These are phyloP conservation scores for Cryptus viduatorius DNA, from an alignment of 2,888 invertebrate species.

Conservation along the genomic window DNA sequence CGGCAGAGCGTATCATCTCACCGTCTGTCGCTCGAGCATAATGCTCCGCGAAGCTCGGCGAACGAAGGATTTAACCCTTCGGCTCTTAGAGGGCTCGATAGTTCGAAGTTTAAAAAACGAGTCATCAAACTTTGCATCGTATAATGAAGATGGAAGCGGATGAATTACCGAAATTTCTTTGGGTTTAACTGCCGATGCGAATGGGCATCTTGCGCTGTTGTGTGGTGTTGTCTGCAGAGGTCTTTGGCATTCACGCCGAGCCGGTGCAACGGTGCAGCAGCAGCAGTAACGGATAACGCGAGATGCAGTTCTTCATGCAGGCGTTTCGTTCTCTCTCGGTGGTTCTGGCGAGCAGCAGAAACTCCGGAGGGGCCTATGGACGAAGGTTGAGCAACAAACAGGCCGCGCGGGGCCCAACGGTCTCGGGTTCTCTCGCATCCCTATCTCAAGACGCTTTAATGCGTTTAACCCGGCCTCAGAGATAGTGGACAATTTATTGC, in stretches of 20 bases:
- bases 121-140: not conserved
- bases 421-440: slow-evolving; percentile 69
- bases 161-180: not conserved
- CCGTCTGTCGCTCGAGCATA: slow-evolving; percentile 78
- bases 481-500: slow-evolving; percentile 84
- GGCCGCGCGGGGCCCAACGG: slow-evolving; percentile 75
- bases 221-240: too few species aligned
- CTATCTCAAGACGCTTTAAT: slow-evolving; percentile 84
- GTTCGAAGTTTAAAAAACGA: not conserved
- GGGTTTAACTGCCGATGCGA: too few species aligned
- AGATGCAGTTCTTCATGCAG: slow-evolving; percentile 76
- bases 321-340: slow-evolving; percentile 8
- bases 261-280: slow-evolving; percentile 49
- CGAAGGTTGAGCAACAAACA: slow-evolving; percentile 82
- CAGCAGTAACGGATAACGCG: slow-evolving; percentile 71
- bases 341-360: slow-evolving; percentile 42
- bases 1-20: slow-evolving; percentile 57
- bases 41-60: slow-evolving; percentile 69
- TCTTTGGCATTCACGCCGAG: too few species aligned
- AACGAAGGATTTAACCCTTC: slow-evolving; percentile 75
- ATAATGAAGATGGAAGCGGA: not conserved
- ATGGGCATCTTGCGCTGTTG: too few species aligned
- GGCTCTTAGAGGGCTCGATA: slow-evolving; percentile 41
- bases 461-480: slow-evolving; percentile 82
- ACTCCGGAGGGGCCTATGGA: slow-evolving; percentile 44